These are phyloP conservation scores for Schizotus pectinicornis DNA, from an alignment of 2,888 invertebrate species.

Conservation along the genomic window DNA sequence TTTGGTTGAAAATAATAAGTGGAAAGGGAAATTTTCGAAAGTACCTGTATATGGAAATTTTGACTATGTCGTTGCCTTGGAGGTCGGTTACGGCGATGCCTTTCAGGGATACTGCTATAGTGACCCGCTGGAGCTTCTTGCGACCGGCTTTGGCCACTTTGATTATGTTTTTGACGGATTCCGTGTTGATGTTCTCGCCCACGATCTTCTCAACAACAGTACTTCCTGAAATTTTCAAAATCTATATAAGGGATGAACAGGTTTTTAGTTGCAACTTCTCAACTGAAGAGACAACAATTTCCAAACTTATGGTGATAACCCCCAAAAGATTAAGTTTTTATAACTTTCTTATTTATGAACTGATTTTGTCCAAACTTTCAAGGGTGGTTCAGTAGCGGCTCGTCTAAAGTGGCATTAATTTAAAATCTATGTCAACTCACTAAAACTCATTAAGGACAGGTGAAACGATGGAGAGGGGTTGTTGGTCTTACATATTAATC, in stretches of 20 bases:
- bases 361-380: no score
- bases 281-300: no score
- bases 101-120: slow-evolving; percentile 74
- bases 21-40: not conserved
- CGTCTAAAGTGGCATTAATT: no score
- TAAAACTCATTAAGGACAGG: no score
- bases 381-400: no score
- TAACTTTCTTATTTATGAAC: no score
- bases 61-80: slow-evolving; percentile 73
- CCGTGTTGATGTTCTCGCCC: slow-evolving; percentile 77
- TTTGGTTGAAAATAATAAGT: not conserved
- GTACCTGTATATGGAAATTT: slow-evolving; percentile 86
- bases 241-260: not conserved
- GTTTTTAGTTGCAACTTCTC: no score
- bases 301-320: no score
- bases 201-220: slow-evolving; percentile 75
- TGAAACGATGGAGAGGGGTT: no score
- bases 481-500: no score
- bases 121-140: slow-evolving; percentile 68
- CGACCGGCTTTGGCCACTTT: slow-evolving; percentile 66
- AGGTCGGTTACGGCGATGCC: slow-evolving; percentile 80
- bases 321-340: no score
- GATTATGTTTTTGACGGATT: slow-evolving; percentile 82
- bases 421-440: no score
- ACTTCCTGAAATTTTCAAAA: slow-evolving; percentile 58